Evolutionary conservation across 64 coral and sea anemone genomes (phyloP), one percentile per base, ranked within the genome.

Genomic region (Acropora yongei): DNA sequence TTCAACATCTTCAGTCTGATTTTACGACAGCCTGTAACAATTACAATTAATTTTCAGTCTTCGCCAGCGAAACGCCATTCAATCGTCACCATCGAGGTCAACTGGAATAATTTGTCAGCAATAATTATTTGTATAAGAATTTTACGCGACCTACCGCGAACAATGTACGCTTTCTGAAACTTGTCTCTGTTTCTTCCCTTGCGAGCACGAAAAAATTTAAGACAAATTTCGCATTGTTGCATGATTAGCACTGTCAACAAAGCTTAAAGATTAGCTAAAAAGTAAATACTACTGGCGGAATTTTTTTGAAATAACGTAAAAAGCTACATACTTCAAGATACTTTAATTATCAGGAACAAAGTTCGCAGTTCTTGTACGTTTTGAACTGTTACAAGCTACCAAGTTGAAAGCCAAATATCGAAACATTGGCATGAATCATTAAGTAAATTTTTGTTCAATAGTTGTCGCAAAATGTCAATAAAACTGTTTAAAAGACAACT

Each of bases 131-230:
- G 78, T 17, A 30, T 57, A 49, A 8, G 6, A 57, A 8, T 66
- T 66, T 66, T 14, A 11, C 40, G 46, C 55, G 80, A 47, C 57
- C 60, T 83, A 83, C 80, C 30, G 80, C 80, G 17, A 30, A 30
- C 30, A 30, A 30, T 30, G 30, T 30, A 30, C 30, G 30, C 30
- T 30, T 30, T 30, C 30, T 30, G 30, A 30, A 30, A 30, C 30
- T 30, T 30, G 30, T 30, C 30, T 30, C 30, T 30, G 30, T 30
- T 30, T 13, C 8, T 66, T 66, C 2, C 14, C 2, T 11, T 9
- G 8, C 61, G 44, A 6, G 17, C 16, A 7, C 0, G 44, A 41
- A 43, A 46, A 68, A 83, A 46, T 47, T 44, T 68, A 2, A 47
- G 40, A 83, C 57, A 17, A 42, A 76, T 76, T 74, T 8, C 58